Conservation (phyloP, 2,888 invertebrate species). For the Formica aserva region DNA sequence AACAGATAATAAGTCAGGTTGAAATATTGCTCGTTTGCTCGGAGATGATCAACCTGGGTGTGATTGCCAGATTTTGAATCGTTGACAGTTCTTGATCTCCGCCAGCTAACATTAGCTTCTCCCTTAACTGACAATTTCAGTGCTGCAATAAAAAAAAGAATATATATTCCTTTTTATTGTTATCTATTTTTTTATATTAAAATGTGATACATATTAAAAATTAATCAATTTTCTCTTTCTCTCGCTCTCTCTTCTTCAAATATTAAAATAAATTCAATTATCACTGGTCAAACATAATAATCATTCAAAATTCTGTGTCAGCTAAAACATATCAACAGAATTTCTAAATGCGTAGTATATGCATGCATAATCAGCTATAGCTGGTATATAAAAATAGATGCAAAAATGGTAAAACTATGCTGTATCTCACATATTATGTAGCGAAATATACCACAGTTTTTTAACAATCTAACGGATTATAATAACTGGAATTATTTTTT, state of each 20-base stretch:
- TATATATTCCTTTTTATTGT: background rate
- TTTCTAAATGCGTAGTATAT: background rate
- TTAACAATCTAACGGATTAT: background rate
- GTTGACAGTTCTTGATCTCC: background rate
- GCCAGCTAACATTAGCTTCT: conserved; percentile 56
- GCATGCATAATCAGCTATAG: background rate
- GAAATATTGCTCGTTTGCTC: conserved; percentile 52
- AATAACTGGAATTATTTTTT: background rate
- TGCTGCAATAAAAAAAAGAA: conserved; percentile 46
- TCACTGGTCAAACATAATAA: background rate
- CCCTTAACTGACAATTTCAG: conserved; percentile 53
- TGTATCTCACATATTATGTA: background rate
- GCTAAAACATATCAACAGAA: conserved; percentile 4
- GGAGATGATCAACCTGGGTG: background rate
- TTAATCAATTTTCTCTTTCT: background rate
- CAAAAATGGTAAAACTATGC: background rate
- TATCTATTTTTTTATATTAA: background rate
- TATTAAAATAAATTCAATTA: background rate
- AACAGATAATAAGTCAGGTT: conserved; percentile 33
- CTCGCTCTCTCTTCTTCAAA: background rate
- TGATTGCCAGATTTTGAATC: background rate
- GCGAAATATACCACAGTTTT: background rate
- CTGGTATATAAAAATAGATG: background rate
- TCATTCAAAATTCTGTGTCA: conserved; percentile 11
- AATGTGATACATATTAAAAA: conserved; percentile 5